Evolutionary conservation across 2,113 vertebrate species (phyloP).

Genomic region (Marcusenius ussheri): DNA sequence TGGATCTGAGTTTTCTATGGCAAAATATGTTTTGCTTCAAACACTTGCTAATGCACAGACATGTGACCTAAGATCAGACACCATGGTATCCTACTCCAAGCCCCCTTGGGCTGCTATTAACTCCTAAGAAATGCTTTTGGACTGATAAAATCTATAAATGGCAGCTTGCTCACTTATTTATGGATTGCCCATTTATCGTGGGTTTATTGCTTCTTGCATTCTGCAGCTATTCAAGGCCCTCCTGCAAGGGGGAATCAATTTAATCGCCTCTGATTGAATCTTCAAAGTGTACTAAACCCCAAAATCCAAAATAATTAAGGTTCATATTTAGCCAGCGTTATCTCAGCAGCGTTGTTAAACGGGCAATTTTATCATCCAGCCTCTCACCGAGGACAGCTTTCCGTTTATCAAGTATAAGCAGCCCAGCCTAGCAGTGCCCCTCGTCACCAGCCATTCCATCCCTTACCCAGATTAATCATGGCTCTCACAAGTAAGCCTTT

Average conservation of each 20-base stretch:
- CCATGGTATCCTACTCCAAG: background rate
- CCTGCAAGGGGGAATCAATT: slow-evolving; percentile 31
- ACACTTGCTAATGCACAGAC: background rate
- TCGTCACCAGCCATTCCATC: slow-evolving; percentile 26
- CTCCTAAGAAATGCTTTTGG: background rate
- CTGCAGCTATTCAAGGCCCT: slow-evolving; percentile 15
- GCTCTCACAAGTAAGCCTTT: slow-evolving; percentile 38
- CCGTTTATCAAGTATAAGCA: slow-evolving; percentile 48
- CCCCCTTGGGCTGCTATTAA: background rate
- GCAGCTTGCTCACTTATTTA: background rate
- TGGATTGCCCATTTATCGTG: slow-evolving; percentile 28
- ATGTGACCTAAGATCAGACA: background rate
- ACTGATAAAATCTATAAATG: background rate
- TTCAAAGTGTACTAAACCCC: slow-evolving; percentile 34
- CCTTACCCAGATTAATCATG: slow-evolving; percentile 56
- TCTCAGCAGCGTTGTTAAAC: slow-evolving; percentile 42
- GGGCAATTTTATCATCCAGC: slow-evolving; percentile 24
- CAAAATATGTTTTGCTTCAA: background rate
- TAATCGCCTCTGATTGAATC: slow-evolving; percentile 27
- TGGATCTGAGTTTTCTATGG: background rate
- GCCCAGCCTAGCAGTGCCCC: slow-evolving; percentile 22
- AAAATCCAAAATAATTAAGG: slow-evolving; percentile 49
- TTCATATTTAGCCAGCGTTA: slow-evolving; percentile 43
- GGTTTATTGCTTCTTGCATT: slow-evolving; percentile 25
- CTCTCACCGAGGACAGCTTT: slow-evolving; percentile 31